phyloP scores from a whole-genome alignment of 1,140 invertebrate species.

The Bombus breviceps region DNA sequence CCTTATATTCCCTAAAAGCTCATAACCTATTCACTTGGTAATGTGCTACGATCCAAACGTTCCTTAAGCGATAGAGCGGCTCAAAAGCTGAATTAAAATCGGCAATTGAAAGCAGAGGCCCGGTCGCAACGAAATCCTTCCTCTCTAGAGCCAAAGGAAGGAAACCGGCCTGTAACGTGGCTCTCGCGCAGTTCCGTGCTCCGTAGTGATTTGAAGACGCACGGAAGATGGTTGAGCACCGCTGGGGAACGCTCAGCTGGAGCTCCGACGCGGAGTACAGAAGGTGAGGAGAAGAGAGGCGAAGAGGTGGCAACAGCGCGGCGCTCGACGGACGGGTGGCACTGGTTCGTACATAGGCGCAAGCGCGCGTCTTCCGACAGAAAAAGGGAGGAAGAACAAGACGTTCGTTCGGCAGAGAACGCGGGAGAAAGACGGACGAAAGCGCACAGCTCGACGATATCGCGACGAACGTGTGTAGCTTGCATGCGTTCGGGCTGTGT shows the following conservation, averaged over 20 bases:
- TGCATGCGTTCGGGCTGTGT: slow-evolving; percentile 10
- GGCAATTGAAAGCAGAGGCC: not conserved
- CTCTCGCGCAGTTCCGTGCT: not conserved
- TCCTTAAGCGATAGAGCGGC: not conserved
- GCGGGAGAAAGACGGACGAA: slow-evolving; percentile 8
- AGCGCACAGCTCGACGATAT: not conserved
- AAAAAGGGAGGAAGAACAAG: slow-evolving; percentile 36
- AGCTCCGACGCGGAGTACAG: slow-evolving; percentile 66
- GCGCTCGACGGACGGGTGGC: slow-evolving; percentile 71
- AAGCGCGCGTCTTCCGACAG: slow-evolving; percentile 51
- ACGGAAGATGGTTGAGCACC: slow-evolving; percentile 62
- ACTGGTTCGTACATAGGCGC: slow-evolving; percentile 61
- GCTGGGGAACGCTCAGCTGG: slow-evolving; percentile 74
- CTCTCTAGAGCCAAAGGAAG: slow-evolving; percentile 9
- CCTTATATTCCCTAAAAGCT: not conserved
- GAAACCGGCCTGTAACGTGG: slow-evolving; percentile 19
- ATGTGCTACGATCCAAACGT: not conserved
- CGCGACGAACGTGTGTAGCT: slow-evolving; percentile 33
- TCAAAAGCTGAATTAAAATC: slow-evolving; percentile 16
- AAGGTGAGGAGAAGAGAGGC: slow-evolving; percentile 61
- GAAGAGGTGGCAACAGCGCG: slow-evolving; percentile 79
- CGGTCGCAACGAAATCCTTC: not conserved
- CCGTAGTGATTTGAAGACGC: not conserved
- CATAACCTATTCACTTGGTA: not conserved
- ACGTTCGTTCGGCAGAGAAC: not conserved